These are phyloP conservation scores for Neosilurus mollespiculum DNA, from an alignment of 2,797 vertebrate genomes.

Conservation along the genomic window DNA sequence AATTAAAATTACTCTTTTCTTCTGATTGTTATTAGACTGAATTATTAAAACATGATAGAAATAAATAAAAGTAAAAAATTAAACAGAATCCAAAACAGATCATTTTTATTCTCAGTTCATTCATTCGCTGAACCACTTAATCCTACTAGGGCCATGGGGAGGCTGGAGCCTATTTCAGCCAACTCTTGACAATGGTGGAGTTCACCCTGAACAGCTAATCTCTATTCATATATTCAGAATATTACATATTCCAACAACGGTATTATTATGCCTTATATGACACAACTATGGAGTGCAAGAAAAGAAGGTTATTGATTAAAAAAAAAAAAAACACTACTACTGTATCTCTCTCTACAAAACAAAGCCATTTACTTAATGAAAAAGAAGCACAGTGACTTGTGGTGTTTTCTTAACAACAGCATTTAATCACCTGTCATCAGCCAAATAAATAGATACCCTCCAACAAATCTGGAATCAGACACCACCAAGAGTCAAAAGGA, in stretches of 20 bases:
- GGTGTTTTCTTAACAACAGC: slow-evolving; percentile 27
- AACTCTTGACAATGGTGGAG: too few relatives aligned
- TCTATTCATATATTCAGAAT: not conserved
- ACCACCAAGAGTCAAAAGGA: not conserved
- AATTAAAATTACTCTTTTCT: not conserved
- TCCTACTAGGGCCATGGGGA: too few relatives aligned
- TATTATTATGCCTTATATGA: not conserved
- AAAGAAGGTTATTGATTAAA: not conserved
- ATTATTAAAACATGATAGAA: not conserved
- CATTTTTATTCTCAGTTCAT: too few relatives aligned
- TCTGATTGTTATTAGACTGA: not conserved
- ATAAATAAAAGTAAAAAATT: not conserved
- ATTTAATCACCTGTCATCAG: slow-evolving; percentile 29
- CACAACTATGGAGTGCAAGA: not conserved
- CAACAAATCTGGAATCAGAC: slow-evolving; percentile 7
- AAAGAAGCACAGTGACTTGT: slow-evolving; percentile 1
- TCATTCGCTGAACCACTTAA: too few relatives aligned
- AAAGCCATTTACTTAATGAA: slow-evolving; percentile 21
- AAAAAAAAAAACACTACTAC: not conserved
- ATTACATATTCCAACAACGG: not conserved
- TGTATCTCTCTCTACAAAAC: slow-evolving; percentile 18
- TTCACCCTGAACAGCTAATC: not conserved
- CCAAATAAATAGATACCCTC: slow-evolving; percentile 7
- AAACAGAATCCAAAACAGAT: not conserved
- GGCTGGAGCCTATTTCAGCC: too few relatives aligned